Evolutionary conservation across 1,140 invertebrate species (phyloP).

Genomic region (Ceratina japonica): DNA sequence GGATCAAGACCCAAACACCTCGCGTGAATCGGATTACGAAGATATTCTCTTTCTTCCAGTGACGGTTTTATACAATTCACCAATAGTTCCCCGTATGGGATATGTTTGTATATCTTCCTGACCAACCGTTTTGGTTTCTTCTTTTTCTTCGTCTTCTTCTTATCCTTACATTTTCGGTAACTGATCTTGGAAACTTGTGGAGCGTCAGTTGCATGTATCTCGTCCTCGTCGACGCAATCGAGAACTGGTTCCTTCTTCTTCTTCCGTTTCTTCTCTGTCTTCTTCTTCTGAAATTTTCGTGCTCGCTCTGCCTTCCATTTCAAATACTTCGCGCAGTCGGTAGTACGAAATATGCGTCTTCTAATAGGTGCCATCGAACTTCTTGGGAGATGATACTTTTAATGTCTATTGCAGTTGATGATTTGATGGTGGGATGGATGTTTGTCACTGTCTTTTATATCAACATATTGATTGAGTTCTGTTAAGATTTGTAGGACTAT

Average conservation of each 20-base stretch:
- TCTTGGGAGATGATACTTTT: background rate
- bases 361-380: too few species aligned
- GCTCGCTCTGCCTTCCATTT: conserved; percentile 14
- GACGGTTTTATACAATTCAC: conserved; percentile 37
- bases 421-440: fast-evolving
- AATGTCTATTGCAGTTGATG: too few species aligned
- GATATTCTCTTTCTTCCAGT: conserved; percentile 20
- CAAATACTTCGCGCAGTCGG: background rate
- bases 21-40: conserved; percentile 26
- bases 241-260: background rate
- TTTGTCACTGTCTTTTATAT: background rate
- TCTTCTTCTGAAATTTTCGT: background rate
- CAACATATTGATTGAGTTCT: background rate
- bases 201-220: background rate
- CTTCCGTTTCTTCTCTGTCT: background rate
- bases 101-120: background rate
- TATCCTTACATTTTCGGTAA: conserved; percentile 26
- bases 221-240: background rate
- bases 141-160: background rate
- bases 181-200: background rate
- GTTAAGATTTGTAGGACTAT: too few species aligned
- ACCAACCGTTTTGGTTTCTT: background rate
- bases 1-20: background rate
- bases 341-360: background rate
- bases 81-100: conserved; percentile 4